Conservation (phyloP, 1,140 invertebrate genomes). For the Coptotermes formosanus region DNA sequence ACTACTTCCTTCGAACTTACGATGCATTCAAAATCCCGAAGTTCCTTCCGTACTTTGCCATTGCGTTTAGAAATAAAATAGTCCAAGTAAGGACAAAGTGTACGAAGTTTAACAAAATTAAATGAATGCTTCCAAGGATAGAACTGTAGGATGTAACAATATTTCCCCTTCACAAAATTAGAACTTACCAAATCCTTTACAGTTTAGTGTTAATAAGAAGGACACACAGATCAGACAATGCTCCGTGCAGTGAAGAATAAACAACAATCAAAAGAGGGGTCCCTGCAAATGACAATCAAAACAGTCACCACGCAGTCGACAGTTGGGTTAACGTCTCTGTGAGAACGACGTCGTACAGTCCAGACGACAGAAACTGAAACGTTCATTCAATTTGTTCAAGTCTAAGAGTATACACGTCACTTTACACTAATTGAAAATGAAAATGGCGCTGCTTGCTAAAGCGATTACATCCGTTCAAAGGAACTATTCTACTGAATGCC, state of each 20-base stretch:
- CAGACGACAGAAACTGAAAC: not conserved
- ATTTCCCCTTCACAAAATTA: too few species aligned
- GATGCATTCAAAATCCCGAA: too few species aligned
- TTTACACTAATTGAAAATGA: not conserved
- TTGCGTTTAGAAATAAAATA: too few species aligned
- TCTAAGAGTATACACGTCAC: not conserved
- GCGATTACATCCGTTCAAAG: not conserved
- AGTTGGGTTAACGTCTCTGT: not conserved
- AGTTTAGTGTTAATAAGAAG: not conserved
- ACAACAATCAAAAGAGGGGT: not conserved
- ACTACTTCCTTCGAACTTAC: too few species aligned
- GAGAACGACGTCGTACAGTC: not conserved
- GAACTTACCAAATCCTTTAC: not conserved
- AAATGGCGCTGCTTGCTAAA: not conserved
- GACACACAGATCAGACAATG: not conserved
- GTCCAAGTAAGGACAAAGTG: too few species aligned
- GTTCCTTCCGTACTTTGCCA: too few species aligned
- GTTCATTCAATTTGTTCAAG: not conserved
- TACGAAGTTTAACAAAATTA: too few species aligned
- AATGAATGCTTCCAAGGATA: too few species aligned
- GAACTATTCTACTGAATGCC: not conserved
- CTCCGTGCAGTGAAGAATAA: not conserved
- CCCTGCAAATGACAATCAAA: not conserved
- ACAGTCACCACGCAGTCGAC: not conserved
- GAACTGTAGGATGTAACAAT: too few species aligned